Evolutionary conservation across 2,797 vertebrate genomes (phyloP).

Genomic region (Myotis vivesi): DNA sequence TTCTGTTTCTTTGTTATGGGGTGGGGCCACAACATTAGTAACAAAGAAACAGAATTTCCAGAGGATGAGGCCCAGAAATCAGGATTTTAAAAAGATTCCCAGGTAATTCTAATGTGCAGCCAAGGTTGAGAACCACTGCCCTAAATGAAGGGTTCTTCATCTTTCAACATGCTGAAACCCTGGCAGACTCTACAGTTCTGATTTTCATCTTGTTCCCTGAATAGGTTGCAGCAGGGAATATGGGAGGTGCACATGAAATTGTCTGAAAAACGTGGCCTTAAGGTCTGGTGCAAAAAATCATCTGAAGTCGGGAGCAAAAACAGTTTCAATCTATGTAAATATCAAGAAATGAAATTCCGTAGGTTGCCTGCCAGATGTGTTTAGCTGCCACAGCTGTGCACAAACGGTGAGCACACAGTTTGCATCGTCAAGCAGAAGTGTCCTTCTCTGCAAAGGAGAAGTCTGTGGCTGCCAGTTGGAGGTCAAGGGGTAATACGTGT

Average conservation of each 20-base stretch:
- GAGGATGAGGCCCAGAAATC: no score
- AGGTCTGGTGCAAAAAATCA: conserved; percentile 77
- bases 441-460: conserved; percentile 48
- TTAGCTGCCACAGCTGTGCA: conserved; percentile 83
- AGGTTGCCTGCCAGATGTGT: conserved; percentile 83
- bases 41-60: no score
- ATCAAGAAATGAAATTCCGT: conserved; percentile 86
- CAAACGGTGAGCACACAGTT: conserved; percentile 79
- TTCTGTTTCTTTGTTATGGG: no score
- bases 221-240: conserved; percentile 58
- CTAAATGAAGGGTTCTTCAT: conserved; percentile 75
- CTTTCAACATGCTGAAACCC: conserved; percentile 75
- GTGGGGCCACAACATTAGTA: no score
- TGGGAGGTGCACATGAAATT: conserved; percentile 66
- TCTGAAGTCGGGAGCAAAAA: conserved; percentile 82
- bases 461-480: conserved; percentile 19
- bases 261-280: conserved; percentile 81
- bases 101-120: no score
- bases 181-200: conserved; percentile 74
- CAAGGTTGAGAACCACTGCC: neutral
- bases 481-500: conserved; percentile 66
- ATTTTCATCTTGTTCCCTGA: conserved; percentile 78
- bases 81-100: no score
- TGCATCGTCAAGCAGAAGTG: conserved; percentile 68
- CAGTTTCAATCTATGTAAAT: conserved; percentile 87